These are phyloP conservation scores for Bradysia coprophila DNA, from an alignment of 1,140 invertebrate genomes.

Conservation along the genomic window DNA sequence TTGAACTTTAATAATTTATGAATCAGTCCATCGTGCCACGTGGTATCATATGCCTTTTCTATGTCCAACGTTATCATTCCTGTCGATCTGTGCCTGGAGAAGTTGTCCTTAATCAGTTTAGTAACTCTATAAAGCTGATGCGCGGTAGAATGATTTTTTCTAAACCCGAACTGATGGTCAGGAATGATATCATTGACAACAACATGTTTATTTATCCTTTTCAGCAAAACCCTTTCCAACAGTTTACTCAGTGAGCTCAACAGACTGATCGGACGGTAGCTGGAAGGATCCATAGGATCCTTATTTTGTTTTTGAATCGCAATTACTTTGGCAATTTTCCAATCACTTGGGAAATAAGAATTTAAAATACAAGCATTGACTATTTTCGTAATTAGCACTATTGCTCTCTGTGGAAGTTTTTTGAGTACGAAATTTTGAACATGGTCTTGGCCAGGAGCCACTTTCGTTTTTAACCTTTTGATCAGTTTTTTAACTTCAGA, in stretches of 20 bases:
- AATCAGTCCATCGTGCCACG: constrained; percentile 14
- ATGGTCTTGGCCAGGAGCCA: too few relatives aligned
- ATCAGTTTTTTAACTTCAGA: too few relatives aligned
- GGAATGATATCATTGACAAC: constrained; percentile 8
- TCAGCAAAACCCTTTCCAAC: constrained; percentile 14
- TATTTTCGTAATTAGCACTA: too few relatives aligned
- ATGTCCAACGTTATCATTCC: constrained; percentile 16
- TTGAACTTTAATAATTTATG: constrained; percentile 9
- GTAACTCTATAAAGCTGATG: constrained; percentile 11
- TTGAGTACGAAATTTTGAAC: too few relatives aligned
- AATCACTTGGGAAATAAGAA: constrained; percentile 11
- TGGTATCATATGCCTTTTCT: constrained; percentile 15
- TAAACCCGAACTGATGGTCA: constrained; percentile 17
- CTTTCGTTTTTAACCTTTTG: too few relatives aligned
- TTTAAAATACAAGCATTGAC: too few relatives aligned
- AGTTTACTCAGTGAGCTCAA: constrained; percentile 14
- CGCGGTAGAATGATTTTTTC: constrained; percentile 12
- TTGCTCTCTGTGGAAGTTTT: too few relatives aligned
- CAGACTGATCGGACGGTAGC: constrained; percentile 17
- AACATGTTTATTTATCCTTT: constrained; percentile 10
- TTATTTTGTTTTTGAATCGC: constrained; percentile 16
- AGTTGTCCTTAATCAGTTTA: constrained; percentile 6
- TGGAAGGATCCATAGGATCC: constrained; percentile 9
- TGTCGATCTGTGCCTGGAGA: constrained; percentile 12
- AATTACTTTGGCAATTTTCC: constrained; percentile 19